A percentile compares a stretch with the other conserved stretches of the same genome.
Evolutionary conservation across 2,113 vertebrate species (phyloP).

Genomic region (Marmota monax): DNA sequence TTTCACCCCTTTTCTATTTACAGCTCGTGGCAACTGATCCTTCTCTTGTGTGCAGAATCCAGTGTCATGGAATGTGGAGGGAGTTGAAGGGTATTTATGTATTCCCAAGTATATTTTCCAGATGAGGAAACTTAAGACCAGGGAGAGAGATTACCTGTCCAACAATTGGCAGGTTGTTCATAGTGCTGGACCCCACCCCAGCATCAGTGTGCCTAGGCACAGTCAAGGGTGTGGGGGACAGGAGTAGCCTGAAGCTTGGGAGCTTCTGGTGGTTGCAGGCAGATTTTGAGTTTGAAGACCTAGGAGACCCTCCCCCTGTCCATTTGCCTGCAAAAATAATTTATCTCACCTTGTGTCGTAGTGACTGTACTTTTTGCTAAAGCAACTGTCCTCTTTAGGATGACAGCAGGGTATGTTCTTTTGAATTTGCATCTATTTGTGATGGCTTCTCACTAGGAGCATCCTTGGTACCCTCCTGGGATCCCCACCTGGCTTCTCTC

Average conservation of each 20-base stretch:
- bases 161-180: too few species aligned
- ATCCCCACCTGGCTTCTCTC: background rate
- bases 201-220: rapidly evolving
- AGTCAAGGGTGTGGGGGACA: background rate
- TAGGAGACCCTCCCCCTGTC: background rate
- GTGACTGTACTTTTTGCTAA: background rate
- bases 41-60: background rate
- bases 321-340: background rate
- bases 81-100: background rate
- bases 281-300: background rate
- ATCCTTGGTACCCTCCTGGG: background rate
- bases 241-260: background rate
- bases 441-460: background rate
- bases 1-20: too few species aligned
- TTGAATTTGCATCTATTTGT: background rate
- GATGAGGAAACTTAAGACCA: background rate
- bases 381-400: background rate
- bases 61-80: background rate
- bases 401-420: background rate
- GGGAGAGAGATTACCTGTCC: background rate
- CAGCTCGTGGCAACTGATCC: background rate
- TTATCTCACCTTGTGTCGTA: background rate
- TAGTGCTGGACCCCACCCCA: background rate
- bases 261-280: too few species aligned
- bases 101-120: background rate